Base-by-base conservation (phyloP, 2,888 invertebrate species). In the Tridacna crocea region DNA sequence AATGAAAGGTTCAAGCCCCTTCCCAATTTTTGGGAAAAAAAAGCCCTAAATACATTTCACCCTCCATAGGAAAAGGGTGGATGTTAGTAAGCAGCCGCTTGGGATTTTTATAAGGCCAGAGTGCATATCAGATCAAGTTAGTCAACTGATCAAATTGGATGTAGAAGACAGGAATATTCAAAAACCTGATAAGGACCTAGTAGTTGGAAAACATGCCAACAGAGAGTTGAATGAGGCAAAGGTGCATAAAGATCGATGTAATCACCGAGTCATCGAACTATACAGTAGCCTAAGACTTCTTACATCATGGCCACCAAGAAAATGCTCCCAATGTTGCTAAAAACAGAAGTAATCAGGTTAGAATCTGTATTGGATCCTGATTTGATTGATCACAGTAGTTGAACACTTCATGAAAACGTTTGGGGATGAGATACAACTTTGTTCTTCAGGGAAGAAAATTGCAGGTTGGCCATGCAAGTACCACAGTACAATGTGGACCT, bases 201-300 rank as follows among this genome's bases (percentile, higher is more conserved):
- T 17, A n/a, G 82, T 82, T 19, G 82, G 82, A 15, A 72, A 75
- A 22, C 78, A 47, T 75, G 79, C 79, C 47, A 75, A 55, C 63
- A 60, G 46, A 47, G 68, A 36, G 22, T n/a, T 79, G 61, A 79
- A 79, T 47, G 75, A 70, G 51, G 78, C 73, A 17, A 61, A 72
- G 19, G 12, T 79, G 13, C 75, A 79, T 22, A 79, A 74, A 70
- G 46, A n/a, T n/a, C n/a, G 26, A 60, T 79, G 75, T 61, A 27
- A 46, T 47, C 60, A 65, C 58, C 75, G 79, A 75, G 75, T 79
- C 19, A 58, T 2, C 46, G 36, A 22, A 19, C 46, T 79, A 48
- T 79, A 79, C 61, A 66, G 26, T 15, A 48, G 58, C 19, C 74
- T 79, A 17, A 55, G 47, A 75, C 22, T 36, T 65, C 66, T 19